These are phyloP conservation scores for Hanleya hanleyi DNA, from an alignment of 2,888 invertebrate genomes.

Conservation along the genomic window DNA sequence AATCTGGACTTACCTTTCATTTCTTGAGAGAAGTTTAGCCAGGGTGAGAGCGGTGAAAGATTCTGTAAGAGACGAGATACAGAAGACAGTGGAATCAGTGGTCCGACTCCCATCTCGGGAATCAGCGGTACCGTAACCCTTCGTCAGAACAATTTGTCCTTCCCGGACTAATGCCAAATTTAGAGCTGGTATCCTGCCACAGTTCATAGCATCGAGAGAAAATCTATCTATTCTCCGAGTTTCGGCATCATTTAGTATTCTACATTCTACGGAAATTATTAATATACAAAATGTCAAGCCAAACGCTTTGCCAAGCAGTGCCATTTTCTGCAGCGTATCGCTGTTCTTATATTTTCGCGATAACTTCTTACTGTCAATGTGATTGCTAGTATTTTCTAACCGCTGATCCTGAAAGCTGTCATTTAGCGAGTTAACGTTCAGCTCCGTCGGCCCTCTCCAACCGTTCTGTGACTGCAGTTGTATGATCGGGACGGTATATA, in stretches of 20 bases:
- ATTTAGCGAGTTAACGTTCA: too few species aligned
- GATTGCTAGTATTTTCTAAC: too few species aligned
- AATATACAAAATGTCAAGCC: too few species aligned
- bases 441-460: too few species aligned
- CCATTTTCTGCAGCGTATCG: too few species aligned
- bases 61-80: background rate
- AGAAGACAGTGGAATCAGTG: background rate
- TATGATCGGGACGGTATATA: too few species aligned
- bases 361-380: too few species aligned
- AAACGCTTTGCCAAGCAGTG: too few species aligned
- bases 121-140: background rate
- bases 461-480: too few species aligned
- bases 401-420: too few species aligned
- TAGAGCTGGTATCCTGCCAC: background rate
- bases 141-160: background rate
- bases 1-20: slow-evolving; percentile 8
- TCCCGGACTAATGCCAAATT: background rate
- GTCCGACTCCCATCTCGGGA: background rate
- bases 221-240: background rate
- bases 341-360: too few species aligned
- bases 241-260: background rate
- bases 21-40: background rate
- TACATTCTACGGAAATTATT: background rate
- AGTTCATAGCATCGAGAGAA: background rate
- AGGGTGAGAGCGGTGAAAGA: background rate